Conservation (phyloP, 2,888 invertebrate genomes). For the Mythimna impura region DNA sequence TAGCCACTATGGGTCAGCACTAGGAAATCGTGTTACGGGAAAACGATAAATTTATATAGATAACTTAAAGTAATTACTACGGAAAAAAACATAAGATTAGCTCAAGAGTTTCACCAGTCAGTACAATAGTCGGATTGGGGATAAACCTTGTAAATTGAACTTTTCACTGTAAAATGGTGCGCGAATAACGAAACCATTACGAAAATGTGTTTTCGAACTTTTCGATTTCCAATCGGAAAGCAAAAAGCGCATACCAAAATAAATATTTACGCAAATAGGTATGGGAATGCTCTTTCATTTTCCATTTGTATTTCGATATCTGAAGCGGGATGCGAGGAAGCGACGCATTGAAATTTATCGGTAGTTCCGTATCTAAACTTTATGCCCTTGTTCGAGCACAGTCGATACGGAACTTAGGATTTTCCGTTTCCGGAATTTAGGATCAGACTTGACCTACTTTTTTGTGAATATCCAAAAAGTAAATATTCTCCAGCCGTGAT, state of each 20-base stretch:
- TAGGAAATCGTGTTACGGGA: too few relatives aligned
- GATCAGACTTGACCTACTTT: slow-evolving; percentile 39
- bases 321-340: slow-evolving; percentile 25
- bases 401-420: slow-evolving; percentile 2
- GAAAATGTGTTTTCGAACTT: slow-evolving; percentile 50
- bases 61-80: too few relatives aligned
- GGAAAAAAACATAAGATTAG: too few relatives aligned
- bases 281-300: slow-evolving; percentile 37
- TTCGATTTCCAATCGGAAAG: slow-evolving; percentile 43
- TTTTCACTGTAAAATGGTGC: slow-evolving; percentile 33
- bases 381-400: background rate
- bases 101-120: too few relatives aligned
- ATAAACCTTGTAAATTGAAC: background rate
- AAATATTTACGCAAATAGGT: slow-evolving; percentile 44
- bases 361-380: slow-evolving; percentile 8
- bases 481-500: slow-evolving; percentile 33
- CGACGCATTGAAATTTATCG: slow-evolving; percentile 29
- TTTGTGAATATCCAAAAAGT: slow-evolving; percentile 18
- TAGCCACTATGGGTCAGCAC: background rate
- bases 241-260: slow-evolving; percentile 40
- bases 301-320: slow-evolving; percentile 42
- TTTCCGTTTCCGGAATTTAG: slow-evolving; percentile 13
- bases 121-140: too few relatives aligned
- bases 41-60: too few relatives aligned
- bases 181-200: slow-evolving; percentile 25